Percentiles rank a stretch among this genome's conserved stretches.
Conservation (phyloP, 2,797 vertebrate genomes). For the Thunnus albacares region DNA sequence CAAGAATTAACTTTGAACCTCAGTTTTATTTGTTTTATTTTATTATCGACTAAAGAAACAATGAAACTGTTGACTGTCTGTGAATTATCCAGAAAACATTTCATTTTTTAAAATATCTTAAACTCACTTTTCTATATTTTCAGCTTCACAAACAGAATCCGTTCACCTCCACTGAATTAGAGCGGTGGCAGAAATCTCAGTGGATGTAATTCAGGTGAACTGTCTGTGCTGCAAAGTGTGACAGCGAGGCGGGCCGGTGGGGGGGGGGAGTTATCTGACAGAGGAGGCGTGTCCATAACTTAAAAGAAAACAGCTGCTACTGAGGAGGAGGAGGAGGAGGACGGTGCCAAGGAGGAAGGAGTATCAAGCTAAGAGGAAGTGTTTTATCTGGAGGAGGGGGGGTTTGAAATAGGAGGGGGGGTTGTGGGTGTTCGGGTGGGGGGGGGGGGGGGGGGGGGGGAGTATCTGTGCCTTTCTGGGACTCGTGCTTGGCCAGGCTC, state of each 20-base stretch:
- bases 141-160: too few relatives aligned
- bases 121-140: too few relatives aligned
- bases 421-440: not conserved
- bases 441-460: not conserved
- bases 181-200: not conserved
- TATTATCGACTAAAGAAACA: too few relatives aligned
- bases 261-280: not conserved
- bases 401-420: not conserved
- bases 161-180: not conserved
- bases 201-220: not conserved
- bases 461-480: conserved; percentile 79
- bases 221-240: not conserved
- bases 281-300: not conserved
- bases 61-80: too few relatives aligned
- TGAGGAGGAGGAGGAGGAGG: conserved; percentile 24
- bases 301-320: conserved; percentile 25
- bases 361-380: conserved; percentile 19
- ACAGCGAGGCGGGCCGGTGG: not conserved
- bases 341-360: conserved; percentile 6
- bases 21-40: too few relatives aligned
- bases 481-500: conserved; percentile 89
- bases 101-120: too few relatives aligned
- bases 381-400: not conserved
- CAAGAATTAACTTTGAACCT: too few relatives aligned
- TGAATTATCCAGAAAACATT: too few relatives aligned